Conservation (phyloP, 2,888 invertebrate genomes). For the Pseudanteris insignis region DNA sequence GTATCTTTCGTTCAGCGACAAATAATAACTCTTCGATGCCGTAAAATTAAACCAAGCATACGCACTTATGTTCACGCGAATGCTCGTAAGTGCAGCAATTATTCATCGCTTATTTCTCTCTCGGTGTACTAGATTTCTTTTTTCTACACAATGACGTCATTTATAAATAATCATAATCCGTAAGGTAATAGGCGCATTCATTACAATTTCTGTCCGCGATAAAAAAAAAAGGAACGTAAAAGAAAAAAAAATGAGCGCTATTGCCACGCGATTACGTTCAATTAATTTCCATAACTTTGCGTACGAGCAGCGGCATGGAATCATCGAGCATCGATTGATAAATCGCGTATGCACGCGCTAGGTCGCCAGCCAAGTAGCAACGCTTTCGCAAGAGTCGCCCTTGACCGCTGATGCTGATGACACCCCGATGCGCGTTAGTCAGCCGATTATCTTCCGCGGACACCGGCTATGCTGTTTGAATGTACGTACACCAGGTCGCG, state of each 20-base stretch:
- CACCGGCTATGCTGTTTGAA: constrained; percentile 13
- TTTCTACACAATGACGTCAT: too few relatives aligned
- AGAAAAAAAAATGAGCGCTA: constrained; percentile 11
- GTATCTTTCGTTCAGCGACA: too few relatives aligned
- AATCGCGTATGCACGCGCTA: constrained; percentile 29
- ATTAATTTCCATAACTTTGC: constrained; percentile 21
- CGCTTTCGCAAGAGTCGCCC: constrained; percentile 34
- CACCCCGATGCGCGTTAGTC: constrained; percentile 32
- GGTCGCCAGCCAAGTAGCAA: constrained; percentile 36
- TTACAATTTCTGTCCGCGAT: constrained; percentile 5
- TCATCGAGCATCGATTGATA: constrained; percentile 18
- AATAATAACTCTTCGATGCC: too few relatives aligned
- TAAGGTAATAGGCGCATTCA: constrained; percentile 9
- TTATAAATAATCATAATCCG: constrained; percentile 14
- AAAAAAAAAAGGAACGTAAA: too few relatives aligned
- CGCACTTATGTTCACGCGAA: too few relatives aligned
- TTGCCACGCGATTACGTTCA: constrained; percentile 18
- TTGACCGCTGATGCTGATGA: constrained; percentile 29
- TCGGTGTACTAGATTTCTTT: background rate
- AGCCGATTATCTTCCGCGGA: constrained; percentile 24
- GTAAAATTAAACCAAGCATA: too few relatives aligned
- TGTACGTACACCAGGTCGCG: constrained; percentile 27
- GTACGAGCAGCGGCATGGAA: constrained; percentile 2
- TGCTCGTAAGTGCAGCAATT: constrained; percentile 3
- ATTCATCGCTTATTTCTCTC: constrained; percentile 20